Base-by-base conservation (phyloP, 2,888 invertebrate genomes). In the Graphium colonna region DNA sequence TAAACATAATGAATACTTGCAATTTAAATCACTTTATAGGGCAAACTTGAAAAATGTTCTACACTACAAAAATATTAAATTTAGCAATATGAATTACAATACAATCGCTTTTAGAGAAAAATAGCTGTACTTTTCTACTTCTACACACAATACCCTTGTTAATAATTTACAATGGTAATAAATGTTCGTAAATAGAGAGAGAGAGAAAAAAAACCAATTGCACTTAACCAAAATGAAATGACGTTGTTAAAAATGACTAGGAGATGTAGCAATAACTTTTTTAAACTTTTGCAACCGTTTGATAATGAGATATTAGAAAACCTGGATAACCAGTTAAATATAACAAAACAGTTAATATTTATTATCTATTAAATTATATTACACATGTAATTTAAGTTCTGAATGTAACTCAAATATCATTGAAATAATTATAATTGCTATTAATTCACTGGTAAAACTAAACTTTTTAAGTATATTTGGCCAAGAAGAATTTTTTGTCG, bases 201-300 rank as follows among this genome's bases (percentile, higher is more conserved):
- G 26, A 26, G 31, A 31, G 1, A 31, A 31, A 46, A 43, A n/a
- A 51, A 39, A 26, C 31, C 36, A 41, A 42, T 52, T 52, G 26
- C 33, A 52, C 39, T 36, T 40, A 9, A 36, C 36, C 12, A 36
- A 52, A 7, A 36, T 18, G 36, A 43, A 40, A 33, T 38, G 42
- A 63, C 55, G 50, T 61, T 61, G 61, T 58, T 68, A 67, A 64
- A 62, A 68, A 62, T 68, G 70, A 65, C 68, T 67, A 68, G 62
- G 67, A 56, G 54, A 60, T 33, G 28, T 46, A 33, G 46, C 41
- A 18, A 26, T 17, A 40, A 31, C 15, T 45, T 46, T 0, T 3
- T 15, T 18, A 28, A 21, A 49, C 13, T 13, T 43, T 21, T 31
- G 18, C 18, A 45, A 13, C 31, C 44, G 39, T 45, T 39, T 12